phyloP scores from a whole-genome alignment of 2,888 invertebrate genomes.

The Hirudinaria manillensis region DNA sequence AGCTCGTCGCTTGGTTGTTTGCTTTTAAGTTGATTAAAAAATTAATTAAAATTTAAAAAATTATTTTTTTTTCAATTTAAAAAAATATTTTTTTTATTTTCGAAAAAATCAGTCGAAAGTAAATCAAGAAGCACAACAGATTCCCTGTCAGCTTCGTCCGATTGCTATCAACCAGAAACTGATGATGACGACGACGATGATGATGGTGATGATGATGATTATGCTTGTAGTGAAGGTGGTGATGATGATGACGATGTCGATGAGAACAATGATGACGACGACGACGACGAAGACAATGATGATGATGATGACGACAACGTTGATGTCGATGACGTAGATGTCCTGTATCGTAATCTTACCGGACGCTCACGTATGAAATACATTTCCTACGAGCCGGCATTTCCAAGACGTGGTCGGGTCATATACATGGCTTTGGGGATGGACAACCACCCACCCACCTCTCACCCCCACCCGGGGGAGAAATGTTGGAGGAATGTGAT shows the following conservation, averaged over 20 bases:
- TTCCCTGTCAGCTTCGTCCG: no score
- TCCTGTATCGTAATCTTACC: neutral
- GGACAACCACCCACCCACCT: neutral
- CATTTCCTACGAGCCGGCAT: neutral
- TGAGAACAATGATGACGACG: constrained; percentile 9
- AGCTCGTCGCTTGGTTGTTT: no score
- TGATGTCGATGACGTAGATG: neutral
- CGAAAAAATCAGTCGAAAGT: no score
- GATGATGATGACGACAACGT: constrained; percentile 4
- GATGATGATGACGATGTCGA: constrained; percentile 17
- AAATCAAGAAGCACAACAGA: no score
- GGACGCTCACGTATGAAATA: neutral
- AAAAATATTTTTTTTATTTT: neutral
- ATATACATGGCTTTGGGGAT: neutral
- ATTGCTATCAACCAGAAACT: no score
- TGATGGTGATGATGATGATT: no score
- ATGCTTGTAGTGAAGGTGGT: neutral
- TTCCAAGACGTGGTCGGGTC: neutral
- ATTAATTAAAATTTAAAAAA: no score
- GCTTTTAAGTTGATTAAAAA: no score
- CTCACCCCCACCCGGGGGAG: no score
- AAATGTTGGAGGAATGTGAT: no score
- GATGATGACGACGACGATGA: neutral
- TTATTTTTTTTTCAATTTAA: no score
- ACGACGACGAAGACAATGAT: neutral